Conservation (phyloP, 2,797 vertebrate species). For the Takifugu ocellatus region DNA sequence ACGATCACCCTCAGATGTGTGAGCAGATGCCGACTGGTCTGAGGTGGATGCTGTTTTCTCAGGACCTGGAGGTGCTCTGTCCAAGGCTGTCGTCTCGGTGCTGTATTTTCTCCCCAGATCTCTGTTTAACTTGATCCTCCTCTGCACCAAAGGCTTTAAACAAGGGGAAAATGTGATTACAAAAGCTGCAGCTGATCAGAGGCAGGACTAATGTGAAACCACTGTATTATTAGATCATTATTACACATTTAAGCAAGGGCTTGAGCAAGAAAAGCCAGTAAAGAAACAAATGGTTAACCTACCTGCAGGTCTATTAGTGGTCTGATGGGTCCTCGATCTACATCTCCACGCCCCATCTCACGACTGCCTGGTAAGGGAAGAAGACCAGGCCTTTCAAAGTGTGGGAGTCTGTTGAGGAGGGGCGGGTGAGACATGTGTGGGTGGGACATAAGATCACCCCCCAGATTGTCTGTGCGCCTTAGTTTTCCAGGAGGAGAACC, state of each 20-base stretch:
- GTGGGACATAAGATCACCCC: conserved; percentile 36
- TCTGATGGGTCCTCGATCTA: conserved; percentile 78
- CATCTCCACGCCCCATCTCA: conserved; percentile 51
- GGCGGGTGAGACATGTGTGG: conserved; percentile 53
- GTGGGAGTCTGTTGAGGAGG: conserved; percentile 49
- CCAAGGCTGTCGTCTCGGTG: conserved; percentile 60
- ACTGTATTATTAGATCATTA: not conserved
- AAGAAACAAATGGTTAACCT: conserved; percentile 4
- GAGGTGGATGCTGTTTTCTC: conserved; percentile 46
- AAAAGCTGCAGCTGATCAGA: not conserved
- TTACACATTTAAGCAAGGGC: not conserved
- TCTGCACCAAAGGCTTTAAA: conserved; percentile 72
- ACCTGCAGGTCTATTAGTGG: conserved; percentile 81
- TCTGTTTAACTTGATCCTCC: conserved; percentile 94
- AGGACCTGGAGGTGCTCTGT: conserved; percentile 27
- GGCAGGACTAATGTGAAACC: not conserved
- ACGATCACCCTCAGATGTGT: conserved; percentile 40
- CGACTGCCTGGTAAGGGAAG: conserved; percentile 50
- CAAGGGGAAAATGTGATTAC: not conserved
- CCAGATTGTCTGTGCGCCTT: conserved; percentile 54
- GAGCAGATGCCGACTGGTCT: conserved; percentile 35
- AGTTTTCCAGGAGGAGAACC: conserved; percentile 66
- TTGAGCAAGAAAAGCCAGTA: not conserved
- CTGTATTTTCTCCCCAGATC: conserved; percentile 91
- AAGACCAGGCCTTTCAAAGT: conserved; percentile 50